Conservation (phyloP, 2,113 vertebrate species). For the Triplophysa rosa region DNA sequence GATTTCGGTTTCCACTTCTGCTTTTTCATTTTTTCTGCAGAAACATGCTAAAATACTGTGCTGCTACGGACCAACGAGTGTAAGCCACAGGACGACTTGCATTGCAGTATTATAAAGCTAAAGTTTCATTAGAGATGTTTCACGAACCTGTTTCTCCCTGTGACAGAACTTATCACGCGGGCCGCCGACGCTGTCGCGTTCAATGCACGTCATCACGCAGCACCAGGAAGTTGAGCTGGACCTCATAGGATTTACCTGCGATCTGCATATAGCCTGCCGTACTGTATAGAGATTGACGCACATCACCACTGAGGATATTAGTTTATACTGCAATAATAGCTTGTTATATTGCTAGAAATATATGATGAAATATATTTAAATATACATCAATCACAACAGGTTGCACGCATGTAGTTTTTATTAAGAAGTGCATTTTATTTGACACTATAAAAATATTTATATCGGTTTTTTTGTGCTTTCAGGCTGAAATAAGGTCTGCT, state of each 20-base stretch:
- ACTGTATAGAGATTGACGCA: not conserved
- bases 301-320: too few relatives aligned
- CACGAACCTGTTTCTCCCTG: slow-evolving; percentile 24
- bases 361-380: too few relatives aligned
- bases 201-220: slow-evolving; percentile 17
- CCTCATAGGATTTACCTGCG: not conserved
- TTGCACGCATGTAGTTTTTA: slow-evolving; percentile 21
- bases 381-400: not conserved
- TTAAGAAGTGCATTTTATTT: slow-evolving; percentile 12
- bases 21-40: not conserved
- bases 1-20: not conserved
- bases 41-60: not conserved
- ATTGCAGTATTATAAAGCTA: not conserved
- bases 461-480: slow-evolving; percentile 37
- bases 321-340: not conserved
- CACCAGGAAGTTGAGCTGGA: not conserved
- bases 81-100: not conserved
- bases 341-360: too few relatives aligned
- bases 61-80: not conserved
- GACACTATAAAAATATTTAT: slow-evolving; percentile 2
- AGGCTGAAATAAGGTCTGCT: not conserved
- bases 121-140: not conserved
- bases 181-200: slow-evolving; percentile 16
- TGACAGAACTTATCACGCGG: not conserved
- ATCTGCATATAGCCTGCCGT: not conserved